These are phyloP conservation scores for Aurelia aurita DNA, from an alignment of 30 jellyfish, hydroid and myxozoan genomes.

Conservation along the genomic window DNA sequence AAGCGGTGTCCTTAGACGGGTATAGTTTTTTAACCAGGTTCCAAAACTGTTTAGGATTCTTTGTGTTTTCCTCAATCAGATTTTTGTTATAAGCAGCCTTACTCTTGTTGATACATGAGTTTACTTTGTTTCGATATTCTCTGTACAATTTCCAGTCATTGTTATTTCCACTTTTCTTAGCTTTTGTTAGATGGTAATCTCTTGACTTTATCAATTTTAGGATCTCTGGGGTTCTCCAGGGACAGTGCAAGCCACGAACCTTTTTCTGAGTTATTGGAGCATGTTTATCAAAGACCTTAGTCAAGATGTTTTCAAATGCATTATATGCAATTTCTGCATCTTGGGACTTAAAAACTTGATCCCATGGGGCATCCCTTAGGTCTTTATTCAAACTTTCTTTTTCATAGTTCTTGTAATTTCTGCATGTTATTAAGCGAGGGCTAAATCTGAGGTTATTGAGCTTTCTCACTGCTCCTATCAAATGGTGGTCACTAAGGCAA, in stretches of 20 bases:
- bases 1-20: constrained; percentile 31
- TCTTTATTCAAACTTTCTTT: constrained; percentile 37
- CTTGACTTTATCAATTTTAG: constrained; percentile 53
- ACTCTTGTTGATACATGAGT: too few relatives aligned
- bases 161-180: too few relatives aligned
- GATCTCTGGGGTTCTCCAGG: too few relatives aligned
- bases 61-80: too few relatives aligned
- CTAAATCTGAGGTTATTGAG: constrained; percentile 60
- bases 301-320: constrained; percentile 39
- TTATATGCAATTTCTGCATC: constrained; percentile 56
- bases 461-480: constrained; percentile 56
- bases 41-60: too few relatives aligned
- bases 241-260: constrained; percentile 65
- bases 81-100: too few relatives aligned
- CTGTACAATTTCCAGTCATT: too few relatives aligned
- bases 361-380: constrained; percentile 47
- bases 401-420: constrained; percentile 59
- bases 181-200: constrained; percentile 43
- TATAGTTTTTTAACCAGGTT: too few relatives aligned
- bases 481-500: constrained; percentile 64
- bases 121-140: too few relatives aligned
- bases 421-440: constrained; percentile 69
- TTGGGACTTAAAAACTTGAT: constrained; percentile 53
- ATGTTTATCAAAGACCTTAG: constrained; percentile 43
- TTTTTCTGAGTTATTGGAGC: constrained; percentile 61